Evolutionary conservation across 2,797 vertebrate genomes (phyloP).

Genomic region (Pelochelys cantorii): DNA sequence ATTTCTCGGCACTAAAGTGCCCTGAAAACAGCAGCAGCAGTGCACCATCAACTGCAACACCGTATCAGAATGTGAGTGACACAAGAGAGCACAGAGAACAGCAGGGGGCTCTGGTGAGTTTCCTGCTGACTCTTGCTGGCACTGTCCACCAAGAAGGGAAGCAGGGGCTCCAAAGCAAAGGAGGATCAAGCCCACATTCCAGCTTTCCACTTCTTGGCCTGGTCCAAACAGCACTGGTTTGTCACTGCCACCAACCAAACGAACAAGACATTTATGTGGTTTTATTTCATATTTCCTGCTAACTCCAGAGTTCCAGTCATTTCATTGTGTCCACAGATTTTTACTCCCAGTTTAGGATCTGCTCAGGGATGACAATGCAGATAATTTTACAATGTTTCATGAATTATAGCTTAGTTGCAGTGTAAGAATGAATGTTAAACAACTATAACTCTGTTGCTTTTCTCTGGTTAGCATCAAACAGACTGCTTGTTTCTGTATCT

Average conservation of each 20-base stretch:
- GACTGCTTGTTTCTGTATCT: no score
- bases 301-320: constrained; percentile 53
- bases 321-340: constrained; percentile 64
- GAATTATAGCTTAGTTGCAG: no score
- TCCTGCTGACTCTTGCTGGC: neutral
- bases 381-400: no score
- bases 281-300: constrained; percentile 62
- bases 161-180: neutral
- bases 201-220: neutral
- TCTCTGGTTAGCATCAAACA: no score
- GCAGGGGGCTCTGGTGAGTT: no score
- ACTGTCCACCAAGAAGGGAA: neutral
- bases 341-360: constrained; percentile 32
- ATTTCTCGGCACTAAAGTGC: fast-evolving
- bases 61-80: no score
- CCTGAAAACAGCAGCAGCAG: neutral
- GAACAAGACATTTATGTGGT: constrained; percentile 57
- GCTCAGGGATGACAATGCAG: constrained; percentile 23
- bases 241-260: constrained; percentile 6
- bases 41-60: neutral
- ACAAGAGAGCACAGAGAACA: no score
- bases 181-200: neutral
- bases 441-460: no score
- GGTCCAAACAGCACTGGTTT: neutral
- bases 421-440: no score